phyloP scores from a whole-genome alignment of 2,888 invertebrate species.

The Cepaea hortensis region DNA sequence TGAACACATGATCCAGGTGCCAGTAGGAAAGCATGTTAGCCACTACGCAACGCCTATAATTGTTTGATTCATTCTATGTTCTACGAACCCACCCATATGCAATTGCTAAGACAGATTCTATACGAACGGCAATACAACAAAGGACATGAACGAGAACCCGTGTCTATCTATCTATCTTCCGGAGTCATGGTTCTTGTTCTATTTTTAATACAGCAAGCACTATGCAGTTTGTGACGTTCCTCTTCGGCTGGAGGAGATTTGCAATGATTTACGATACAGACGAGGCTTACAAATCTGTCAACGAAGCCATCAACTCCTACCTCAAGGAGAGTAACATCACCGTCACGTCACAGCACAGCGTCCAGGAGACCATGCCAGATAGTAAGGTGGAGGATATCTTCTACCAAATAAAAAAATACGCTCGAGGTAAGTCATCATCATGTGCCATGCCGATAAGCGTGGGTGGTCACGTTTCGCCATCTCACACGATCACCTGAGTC shows the following conservation, averaged over 20 bases:
- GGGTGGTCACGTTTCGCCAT: too few species aligned
- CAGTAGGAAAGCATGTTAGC: too few species aligned
- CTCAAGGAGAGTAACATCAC: constrained; percentile 55
- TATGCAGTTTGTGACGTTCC: constrained; percentile 58
- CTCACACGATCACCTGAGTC: too few species aligned
- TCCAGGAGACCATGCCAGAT: constrained; percentile 57
- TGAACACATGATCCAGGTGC: too few species aligned
- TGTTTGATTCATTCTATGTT: too few species aligned
- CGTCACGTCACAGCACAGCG: constrained; percentile 62
- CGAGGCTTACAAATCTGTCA: constrained; percentile 62
- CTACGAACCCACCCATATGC: too few species aligned
- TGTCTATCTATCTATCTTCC: too few species aligned
- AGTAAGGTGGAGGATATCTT: constrained; percentile 59
- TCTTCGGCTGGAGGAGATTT: constrained; percentile 65
- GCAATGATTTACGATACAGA: constrained; percentile 65
- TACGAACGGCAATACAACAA: too few species aligned
- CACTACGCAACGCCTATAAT: too few species aligned
- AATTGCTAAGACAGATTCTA: too few species aligned
- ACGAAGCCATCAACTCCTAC: constrained; percentile 58
- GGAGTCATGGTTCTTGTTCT: neutral
- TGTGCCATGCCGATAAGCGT: too few species aligned
- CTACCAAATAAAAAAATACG: constrained; percentile 63
- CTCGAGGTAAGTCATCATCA: constrained; percentile 59
- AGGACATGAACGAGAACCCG: too few species aligned
- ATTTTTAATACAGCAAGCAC: constrained; percentile 48